A percentile compares a stretch with the other conserved stretches of the same genome.
Evolutionary conservation across 1,140 invertebrate genomes (phyloP).

Genomic region (Ceratosolen fusciceps): DNA sequence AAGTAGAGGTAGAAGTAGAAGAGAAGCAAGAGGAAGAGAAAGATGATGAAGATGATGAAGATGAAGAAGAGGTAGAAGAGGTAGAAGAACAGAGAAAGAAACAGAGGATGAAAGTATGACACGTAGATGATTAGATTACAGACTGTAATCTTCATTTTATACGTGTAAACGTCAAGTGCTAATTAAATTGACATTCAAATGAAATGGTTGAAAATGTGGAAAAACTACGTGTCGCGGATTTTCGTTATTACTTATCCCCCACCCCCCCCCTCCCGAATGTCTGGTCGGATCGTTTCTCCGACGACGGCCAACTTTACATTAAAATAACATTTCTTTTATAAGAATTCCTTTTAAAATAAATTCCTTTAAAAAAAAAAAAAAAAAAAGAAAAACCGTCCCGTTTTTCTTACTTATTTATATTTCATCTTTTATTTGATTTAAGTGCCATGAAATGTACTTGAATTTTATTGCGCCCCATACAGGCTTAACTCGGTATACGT

Average conservation of each 20-base stretch:
- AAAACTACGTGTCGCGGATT: not conserved
- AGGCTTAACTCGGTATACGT: not conserved
- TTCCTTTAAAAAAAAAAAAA: not conserved
- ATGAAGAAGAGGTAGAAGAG: no score
- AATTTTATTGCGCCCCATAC: conserved; percentile 13
- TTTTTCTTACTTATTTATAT: conserved; percentile 21
- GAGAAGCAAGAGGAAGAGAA: no score
- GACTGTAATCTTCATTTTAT: not conserved
- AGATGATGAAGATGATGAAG: no score
- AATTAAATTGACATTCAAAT: not conserved
- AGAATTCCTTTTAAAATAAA: not conserved
- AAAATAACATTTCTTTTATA: conserved; percentile 5
- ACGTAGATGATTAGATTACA: not conserved
- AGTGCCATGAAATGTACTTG: conserved; percentile 5
- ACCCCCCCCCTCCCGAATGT: not conserved
- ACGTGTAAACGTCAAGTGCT: not conserved
- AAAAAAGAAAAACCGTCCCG: no score
- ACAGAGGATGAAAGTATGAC: no score
- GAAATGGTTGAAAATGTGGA: not conserved
- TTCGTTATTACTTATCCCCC: conserved; percentile 13
- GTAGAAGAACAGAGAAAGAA: no score
- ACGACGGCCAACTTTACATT: not conserved
- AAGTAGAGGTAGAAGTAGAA: no score
- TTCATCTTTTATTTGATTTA: conserved; percentile 2
- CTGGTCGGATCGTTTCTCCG: not conserved